Evolutionary conservation across 2,888 invertebrate genomes (phyloP).

Genomic region (Anaspis maculata): DNA sequence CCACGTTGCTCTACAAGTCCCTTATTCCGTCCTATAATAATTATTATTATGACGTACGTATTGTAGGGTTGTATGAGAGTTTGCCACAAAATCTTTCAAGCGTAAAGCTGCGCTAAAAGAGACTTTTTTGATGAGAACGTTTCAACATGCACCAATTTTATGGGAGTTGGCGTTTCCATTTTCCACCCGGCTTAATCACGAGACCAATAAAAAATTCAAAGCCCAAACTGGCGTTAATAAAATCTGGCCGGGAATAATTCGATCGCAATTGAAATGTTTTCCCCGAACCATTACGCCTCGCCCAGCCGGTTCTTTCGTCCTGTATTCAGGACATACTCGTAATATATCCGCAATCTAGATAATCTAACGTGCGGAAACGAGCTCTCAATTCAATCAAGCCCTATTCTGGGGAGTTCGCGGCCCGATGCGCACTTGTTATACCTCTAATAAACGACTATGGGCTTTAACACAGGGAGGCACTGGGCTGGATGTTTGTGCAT

Average conservation of each 20-base stretch:
- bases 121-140: too few species aligned
- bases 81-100: too few species aligned
- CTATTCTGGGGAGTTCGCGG: conserved; percentile 29
- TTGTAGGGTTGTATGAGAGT: too few species aligned
- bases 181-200: too few species aligned
- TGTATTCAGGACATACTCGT: conserved; percentile 23
- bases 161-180: too few species aligned
- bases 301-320: conserved; percentile 6
- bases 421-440: conserved; percentile 31
- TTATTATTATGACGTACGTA: too few species aligned
- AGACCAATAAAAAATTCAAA: too few species aligned
- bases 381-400: conserved; percentile 36
- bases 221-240: not conserved
- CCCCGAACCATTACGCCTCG: not conserved
- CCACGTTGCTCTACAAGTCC: too few species aligned
- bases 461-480: conserved; percentile 3
- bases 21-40: too few species aligned
- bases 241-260: not conserved
- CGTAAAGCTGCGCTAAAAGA: too few species aligned
- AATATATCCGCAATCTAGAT: conserved; percentile 31
- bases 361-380: conserved; percentile 37
- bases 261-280: not conserved
- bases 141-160: too few species aligned
- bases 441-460: conserved; percentile 17
- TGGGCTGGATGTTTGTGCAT: conserved; percentile 1